phyloP scores from a whole-genome alignment of 2,113 vertebrate genomes.

The Sarotherodon lohbergeri region DNA sequence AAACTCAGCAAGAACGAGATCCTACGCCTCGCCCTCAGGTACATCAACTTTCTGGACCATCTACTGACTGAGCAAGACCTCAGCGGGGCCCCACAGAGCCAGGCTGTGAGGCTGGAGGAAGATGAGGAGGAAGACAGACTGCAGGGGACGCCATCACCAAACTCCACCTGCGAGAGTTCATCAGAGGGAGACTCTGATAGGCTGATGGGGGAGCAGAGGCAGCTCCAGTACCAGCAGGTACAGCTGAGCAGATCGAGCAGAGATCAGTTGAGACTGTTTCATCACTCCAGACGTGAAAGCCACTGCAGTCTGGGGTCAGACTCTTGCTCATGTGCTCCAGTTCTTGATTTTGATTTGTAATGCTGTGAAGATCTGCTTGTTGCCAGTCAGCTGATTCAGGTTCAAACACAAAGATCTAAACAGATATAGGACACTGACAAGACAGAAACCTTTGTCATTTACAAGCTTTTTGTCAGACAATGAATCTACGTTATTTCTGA shows the following conservation, averaged over 20 bases:
- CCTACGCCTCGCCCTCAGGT: slow-evolving; percentile 37
- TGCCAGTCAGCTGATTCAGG: background rate
- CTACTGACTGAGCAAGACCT: slow-evolving; percentile 11
- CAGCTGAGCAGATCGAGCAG: background rate
- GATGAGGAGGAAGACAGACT: background rate
- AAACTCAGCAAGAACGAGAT: slow-evolving; percentile 57
- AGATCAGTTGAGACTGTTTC: background rate
- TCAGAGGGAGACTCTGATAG: background rate
- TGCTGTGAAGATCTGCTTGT: background rate
- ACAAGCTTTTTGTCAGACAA: background rate
- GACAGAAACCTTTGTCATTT: background rate
- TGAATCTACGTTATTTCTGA: background rate
- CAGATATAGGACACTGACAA: rapidly evolving
- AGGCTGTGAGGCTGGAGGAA: background rate
- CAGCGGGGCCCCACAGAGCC: background rate
- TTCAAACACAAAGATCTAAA: background rate
- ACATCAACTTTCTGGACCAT: slow-evolving; percentile 53
- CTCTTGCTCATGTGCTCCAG: background rate
- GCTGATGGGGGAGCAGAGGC: background rate
- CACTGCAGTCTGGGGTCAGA: background rate
- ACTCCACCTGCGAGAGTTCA: background rate
- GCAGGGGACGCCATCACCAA: background rate
- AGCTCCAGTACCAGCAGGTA: background rate
- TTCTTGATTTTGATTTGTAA: background rate
- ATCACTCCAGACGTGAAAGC: background rate